phyloP scores from a whole-genome alignment of 2,113 vertebrate species.

The Seriola dumerili region DNA sequence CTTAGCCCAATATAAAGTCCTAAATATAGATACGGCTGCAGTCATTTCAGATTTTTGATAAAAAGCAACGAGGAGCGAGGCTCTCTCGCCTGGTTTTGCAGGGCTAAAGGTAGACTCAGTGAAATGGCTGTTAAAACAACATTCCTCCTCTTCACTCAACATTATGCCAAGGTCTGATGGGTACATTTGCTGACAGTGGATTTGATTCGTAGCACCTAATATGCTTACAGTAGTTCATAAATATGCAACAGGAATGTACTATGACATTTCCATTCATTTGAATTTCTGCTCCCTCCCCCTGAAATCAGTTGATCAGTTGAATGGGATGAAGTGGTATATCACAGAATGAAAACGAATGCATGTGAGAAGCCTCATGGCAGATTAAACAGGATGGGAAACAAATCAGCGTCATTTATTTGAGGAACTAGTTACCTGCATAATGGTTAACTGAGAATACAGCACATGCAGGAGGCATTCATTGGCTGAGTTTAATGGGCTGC shows the following conservation, averaged over 20 bases:
- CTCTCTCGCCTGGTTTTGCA: slow-evolving; percentile 7
- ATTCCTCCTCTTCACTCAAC: slow-evolving; percentile 8
- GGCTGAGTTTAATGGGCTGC: slow-evolving; percentile 3
- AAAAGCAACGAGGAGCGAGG: not conserved
- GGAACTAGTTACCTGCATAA: slow-evolving; percentile 19
- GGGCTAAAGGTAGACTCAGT: slow-evolving; percentile 16
- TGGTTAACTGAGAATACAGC: slow-evolving; percentile 13
- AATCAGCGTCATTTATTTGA: slow-evolving; percentile 39
- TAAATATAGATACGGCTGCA: not conserved
- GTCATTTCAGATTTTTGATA: slow-evolving; percentile 22
- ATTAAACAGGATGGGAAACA: slow-evolving; percentile 46
- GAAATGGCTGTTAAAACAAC: slow-evolving; percentile 10
- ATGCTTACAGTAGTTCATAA: not conserved
- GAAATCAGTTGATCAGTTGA: not conserved
- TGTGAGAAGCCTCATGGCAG: slow-evolving; percentile 42
- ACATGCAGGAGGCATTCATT: not conserved
- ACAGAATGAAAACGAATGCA: not conserved
- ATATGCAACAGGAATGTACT: slow-evolving; percentile 9
- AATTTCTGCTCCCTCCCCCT: slow-evolving; percentile 1
- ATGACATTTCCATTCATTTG: slow-evolving; percentile 27
- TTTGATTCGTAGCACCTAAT: not conserved
- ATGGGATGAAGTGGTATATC: slow-evolving; percentile 15
- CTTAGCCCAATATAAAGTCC: slow-evolving; percentile 5
- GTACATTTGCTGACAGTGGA: slow-evolving; percentile 3
- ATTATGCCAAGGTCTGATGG: not conserved